Conservation (phyloP, 2,113 vertebrate genomes). For the Capra hircus region DNA sequence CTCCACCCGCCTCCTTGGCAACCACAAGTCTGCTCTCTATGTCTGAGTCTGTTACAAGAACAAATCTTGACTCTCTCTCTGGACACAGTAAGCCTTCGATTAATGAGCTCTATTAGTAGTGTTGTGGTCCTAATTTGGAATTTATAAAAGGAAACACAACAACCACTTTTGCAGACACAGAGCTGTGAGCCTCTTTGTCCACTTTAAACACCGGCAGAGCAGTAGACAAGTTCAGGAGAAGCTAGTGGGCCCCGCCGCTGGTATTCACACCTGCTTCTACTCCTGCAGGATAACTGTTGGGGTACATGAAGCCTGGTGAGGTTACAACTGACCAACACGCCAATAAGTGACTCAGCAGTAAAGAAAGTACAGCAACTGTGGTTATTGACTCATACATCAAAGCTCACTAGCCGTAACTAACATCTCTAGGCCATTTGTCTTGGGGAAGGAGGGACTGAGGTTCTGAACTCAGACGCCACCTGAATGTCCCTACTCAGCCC, state of each 20-base stretch:
- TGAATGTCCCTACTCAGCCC: neutral
- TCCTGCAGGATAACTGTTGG: neutral
- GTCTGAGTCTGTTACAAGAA: neutral
- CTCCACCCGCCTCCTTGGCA: neutral
- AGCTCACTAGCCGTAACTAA: neutral
- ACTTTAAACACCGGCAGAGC: neutral
- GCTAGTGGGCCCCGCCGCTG: accelerated
- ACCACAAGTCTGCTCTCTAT: neutral
- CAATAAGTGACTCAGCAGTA: conserved; percentile 75
- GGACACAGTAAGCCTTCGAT: neutral
- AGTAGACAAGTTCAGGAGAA: neutral
- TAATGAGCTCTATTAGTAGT: neutral
- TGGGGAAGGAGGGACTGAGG: neutral
- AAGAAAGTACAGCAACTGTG: conserved; percentile 64
- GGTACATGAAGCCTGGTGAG: conserved; percentile 40
- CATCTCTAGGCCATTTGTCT: neutral
- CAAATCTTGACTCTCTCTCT: neutral
- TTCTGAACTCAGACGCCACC: neutral
- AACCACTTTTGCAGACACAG: neutral
- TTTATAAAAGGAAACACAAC: neutral
- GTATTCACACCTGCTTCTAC: neutral
- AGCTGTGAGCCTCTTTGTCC: neutral
- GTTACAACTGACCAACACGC: conserved; percentile 69
- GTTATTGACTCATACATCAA: neutral
- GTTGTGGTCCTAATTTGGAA: neutral